phyloP scores from a whole-genome alignment of 2,888 invertebrate species.

The Tromatobia lineatoria region DNA sequence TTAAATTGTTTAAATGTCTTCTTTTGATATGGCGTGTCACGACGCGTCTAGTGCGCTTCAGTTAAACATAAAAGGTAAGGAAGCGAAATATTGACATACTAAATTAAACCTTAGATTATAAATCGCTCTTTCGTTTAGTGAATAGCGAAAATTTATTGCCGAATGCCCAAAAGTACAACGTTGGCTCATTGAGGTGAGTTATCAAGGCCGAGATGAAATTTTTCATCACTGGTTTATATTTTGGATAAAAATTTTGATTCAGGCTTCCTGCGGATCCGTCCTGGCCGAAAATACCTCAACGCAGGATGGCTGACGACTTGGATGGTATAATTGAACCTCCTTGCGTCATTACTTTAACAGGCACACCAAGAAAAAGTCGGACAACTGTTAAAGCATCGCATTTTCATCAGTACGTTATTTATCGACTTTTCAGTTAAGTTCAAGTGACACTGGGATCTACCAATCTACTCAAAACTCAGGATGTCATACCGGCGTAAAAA shows the following conservation, averaged over 20 bases:
- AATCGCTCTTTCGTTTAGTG: slow-evolving; percentile 70
- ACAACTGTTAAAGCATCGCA: slow-evolving; percentile 73
- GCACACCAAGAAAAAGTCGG: slow-evolving; percentile 77
- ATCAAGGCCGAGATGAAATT: not conserved
- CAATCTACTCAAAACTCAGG: too few relatives aligned
- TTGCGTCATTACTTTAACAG: slow-evolving; percentile 76
- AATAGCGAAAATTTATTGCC: slow-evolving; percentile 79
- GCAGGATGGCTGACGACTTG: slow-evolving; percentile 66
- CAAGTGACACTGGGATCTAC: too few relatives aligned
- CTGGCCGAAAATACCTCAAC: slow-evolving; percentile 83
- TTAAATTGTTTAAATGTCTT: slow-evolving; percentile 71
- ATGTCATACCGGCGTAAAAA: too few relatives aligned
- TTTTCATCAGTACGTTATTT: slow-evolving; percentile 74
- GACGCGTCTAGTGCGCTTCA: slow-evolving; percentile 75
- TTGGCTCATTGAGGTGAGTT: slow-evolving; percentile 78
- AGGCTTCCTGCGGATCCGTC: slow-evolving; percentile 82
- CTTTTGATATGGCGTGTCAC: slow-evolving; percentile 79
- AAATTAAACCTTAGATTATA: not conserved
- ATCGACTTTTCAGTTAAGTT: not conserved
- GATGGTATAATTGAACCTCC: slow-evolving; percentile 75
- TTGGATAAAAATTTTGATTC: slow-evolving; percentile 30
- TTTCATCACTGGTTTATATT: not conserved
- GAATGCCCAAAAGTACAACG: slow-evolving; percentile 73
- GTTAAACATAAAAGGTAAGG: slow-evolving; percentile 79
- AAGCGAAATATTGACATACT: not conserved